Percentiles rank a stretch among this genome's conserved stretches.
These are phyloP conservation scores for Argopecten irradians DNA, from an alignment of 1,140 invertebrate species.

Conservation along the genomic window DNA sequence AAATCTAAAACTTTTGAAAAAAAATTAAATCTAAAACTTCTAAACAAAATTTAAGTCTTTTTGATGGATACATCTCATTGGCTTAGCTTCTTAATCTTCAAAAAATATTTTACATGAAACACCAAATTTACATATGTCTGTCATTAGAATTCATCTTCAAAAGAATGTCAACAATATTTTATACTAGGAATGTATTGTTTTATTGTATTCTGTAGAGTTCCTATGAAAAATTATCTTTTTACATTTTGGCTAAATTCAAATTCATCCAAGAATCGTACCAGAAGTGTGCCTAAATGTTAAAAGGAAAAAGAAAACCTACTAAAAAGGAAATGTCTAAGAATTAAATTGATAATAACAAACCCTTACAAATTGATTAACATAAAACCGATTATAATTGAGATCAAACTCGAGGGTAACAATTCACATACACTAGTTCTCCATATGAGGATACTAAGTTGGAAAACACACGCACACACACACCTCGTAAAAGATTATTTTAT, in stretches of 20 bases:
- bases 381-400: slow-evolving; percentile 18
- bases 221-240: too few relatives aligned
- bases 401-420: slow-evolving; percentile 2
- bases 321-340: slow-evolving; percentile 22
- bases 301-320: not conserved
- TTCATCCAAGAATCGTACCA: not conserved
- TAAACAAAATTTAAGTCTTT: too few relatives aligned
- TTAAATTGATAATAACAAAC: not conserved
- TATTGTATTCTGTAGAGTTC: too few relatives aligned
- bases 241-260: not conserved
- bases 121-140: not conserved
- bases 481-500: not conserved
- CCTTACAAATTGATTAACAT: slow-evolving; percentile 22
- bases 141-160: not conserved
- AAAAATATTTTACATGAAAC: not conserved
- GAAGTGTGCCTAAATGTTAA: not conserved
- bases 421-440: slow-evolving; percentile 15
- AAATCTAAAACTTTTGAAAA: not conserved
- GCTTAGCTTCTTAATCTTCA: too few relatives aligned
- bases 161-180: not conserved
- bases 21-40: not conserved
- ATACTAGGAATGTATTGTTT: not conserved
- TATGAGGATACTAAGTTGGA: not conserved
- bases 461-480: not conserved
- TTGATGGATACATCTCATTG: too few relatives aligned